Percentiles rank a stretch among this genome's conserved stretches.
phyloP scores from a whole-genome alignment of 2,113 vertebrate species.

The Sylvietta virens region DNA sequence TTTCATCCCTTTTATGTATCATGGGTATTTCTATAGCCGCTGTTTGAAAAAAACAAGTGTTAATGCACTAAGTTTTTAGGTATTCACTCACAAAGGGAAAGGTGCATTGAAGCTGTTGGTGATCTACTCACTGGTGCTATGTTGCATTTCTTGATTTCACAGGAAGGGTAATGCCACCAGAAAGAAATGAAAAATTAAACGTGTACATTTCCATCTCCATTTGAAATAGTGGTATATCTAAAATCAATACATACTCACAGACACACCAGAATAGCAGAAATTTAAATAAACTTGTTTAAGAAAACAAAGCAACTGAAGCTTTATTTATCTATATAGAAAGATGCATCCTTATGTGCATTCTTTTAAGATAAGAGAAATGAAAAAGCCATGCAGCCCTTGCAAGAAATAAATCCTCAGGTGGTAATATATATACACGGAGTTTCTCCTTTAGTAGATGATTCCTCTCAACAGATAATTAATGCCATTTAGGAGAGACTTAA shows the following conservation, averaged over 20 bases:
- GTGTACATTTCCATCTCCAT: neutral
- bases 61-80: neutral
- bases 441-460: neutral
- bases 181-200: neutral
- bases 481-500: constrained; percentile 13
- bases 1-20: neutral
- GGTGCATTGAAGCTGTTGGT: neutral
- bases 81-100: neutral
- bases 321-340: constrained; percentile 65
- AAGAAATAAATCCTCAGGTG: constrained; percentile 26
- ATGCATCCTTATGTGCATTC: constrained; percentile 45
- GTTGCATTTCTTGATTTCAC: neutral
- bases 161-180: neutral
- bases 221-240: neutral
- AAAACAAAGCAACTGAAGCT: constrained; percentile 62
- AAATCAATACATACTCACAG: neutral
- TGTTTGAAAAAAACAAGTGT: neutral
- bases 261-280: constrained; percentile 15
- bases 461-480: neutral
- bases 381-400: constrained; percentile 62
- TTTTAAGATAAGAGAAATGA: constrained; percentile 66
- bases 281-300: constrained; percentile 60
- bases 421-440: neutral
- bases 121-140: neutral
- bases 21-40: neutral